These are phyloP conservation scores for Seriola quinqueradiata DNA, from an alignment of 2,113 vertebrate species.

Conservation along the genomic window DNA sequence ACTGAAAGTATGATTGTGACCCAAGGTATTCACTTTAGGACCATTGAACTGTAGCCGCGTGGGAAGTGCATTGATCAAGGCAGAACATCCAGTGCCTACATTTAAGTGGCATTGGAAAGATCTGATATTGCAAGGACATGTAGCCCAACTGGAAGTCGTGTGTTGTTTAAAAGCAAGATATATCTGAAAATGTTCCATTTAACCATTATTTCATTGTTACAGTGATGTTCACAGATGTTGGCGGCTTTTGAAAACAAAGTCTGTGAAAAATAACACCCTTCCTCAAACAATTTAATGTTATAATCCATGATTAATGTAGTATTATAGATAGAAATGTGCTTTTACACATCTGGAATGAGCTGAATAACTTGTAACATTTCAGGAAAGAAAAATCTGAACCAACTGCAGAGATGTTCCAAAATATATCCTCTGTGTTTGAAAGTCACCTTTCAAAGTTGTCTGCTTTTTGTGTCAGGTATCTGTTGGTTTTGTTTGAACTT, in stretches of 20 bases:
- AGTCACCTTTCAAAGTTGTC: not conserved
- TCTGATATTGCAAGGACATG: not conserved
- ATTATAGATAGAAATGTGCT: not conserved
- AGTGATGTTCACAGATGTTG: not conserved
- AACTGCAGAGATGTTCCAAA: not conserved
- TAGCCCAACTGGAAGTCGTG: no score
- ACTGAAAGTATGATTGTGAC: constrained; percentile 27
- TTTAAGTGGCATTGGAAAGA: not conserved
- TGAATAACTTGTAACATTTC: not conserved
- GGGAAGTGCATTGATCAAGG: constrained; percentile 16
- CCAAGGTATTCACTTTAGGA: not conserved
- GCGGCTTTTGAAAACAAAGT: not conserved
- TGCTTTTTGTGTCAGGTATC: not conserved
- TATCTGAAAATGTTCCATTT: not conserved
- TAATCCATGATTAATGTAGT: no score
- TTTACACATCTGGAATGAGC: not conserved
- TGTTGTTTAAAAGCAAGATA: not conserved
- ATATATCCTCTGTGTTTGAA: not conserved
- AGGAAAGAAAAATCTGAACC: not conserved
- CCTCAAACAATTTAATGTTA: not conserved
- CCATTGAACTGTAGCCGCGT: not conserved
- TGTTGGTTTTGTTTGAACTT: not conserved
- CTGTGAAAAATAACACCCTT: not conserved
- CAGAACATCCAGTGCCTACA: not conserved
- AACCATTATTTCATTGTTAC: not conserved